Evolutionary conservation across 2,797 vertebrate species (phyloP).

Genomic region (Gymnothorax reevesii): DNA sequence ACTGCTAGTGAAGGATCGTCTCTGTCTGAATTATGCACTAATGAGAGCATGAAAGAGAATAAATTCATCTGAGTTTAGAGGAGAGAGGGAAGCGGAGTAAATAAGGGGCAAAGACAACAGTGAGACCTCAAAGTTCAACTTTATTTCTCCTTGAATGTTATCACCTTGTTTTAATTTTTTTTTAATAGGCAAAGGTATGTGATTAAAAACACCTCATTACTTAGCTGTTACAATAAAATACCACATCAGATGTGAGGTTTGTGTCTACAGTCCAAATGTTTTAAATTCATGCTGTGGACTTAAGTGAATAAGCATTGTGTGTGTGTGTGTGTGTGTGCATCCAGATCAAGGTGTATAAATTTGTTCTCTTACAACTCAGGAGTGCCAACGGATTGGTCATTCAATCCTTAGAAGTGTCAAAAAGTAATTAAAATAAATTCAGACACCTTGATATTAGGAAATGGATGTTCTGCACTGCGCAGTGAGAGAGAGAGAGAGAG

Average conservation of each 20-base stretch:
- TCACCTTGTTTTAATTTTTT: too few relatives aligned
- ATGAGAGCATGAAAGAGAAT: neutral
- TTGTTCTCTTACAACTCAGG: neutral
- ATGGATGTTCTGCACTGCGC: conserved; percentile 20
- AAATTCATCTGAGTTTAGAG: neutral
- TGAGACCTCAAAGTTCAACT: neutral
- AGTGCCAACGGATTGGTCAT: conserved; percentile 55
- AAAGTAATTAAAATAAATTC: conserved; percentile 41
- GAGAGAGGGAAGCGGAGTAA: conserved; percentile 3
- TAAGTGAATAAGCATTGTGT: neutral
- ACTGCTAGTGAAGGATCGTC: neutral
- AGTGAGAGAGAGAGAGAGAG: neutral
- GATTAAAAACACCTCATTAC: too few relatives aligned
- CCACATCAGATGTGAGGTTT: too few relatives aligned
- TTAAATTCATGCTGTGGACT: too few relatives aligned
- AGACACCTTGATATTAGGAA: conserved; percentile 44
- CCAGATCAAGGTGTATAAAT: conserved; percentile 19
- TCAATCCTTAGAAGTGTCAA: neutral
- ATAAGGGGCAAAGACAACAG: neutral
- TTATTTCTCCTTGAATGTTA: too few relatives aligned
- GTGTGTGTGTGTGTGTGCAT: neutral
- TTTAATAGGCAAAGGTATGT: too few relatives aligned
- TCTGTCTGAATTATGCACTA: neutral
- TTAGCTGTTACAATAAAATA: too few relatives aligned
- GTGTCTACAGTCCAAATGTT: too few relatives aligned